Base-by-base conservation (phyloP, 2,113 vertebrate species). In the Etia nguti region DNA sequence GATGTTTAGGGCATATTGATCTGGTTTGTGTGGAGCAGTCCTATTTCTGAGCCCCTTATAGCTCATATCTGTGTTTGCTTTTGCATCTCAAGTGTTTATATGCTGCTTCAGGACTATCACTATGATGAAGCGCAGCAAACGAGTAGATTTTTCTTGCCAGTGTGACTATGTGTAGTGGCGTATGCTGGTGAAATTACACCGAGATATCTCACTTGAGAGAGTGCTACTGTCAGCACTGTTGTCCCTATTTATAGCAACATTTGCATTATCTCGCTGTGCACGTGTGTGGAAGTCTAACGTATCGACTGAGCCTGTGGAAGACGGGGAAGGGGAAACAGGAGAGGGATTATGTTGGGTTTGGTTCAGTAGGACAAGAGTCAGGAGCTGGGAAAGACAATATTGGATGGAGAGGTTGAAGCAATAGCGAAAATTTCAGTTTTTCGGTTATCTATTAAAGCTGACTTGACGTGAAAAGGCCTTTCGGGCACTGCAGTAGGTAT, bases 211-310 rank as follows among this genome's bases (percentile, higher is more conserved):
- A 96, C 93, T 95, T 93, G 90, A 94, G 92, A 92, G 91, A 94
- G 87, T 86, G 93, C 93, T 79, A 86, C 92, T 92, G 92, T 96
- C 96, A 96, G 95, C 96, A 95, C 80, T 89, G 91, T 94, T 93
- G 88, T 90, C 86, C 87, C 95, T 96, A 96, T 96, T 95, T 96
- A 96, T 96, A 96, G 96, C 93, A 92, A 91, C 91, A 95, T 96
- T 95, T 96, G 95, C 95, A 95, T 96, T 96, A 95, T 95, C 94
- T 94, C 75, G 82, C 92, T 55, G 80, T 10, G 86, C 91, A 92
- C 82, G 92, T 90, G 92, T 90, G 93, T 81, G 16, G 90, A 92
- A 88, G 93, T 88, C 88, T 86, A 92, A 87, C 82, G 50, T 95
- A 95, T 94, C 80, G 92, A 95, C 94, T 90, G 48, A 91, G 86